A percentile compares a stretch with the other conserved stretches of the same genome.
Evolutionary conservation across 2,113 vertebrate genomes (phyloP).

Genomic region (Sapayoa aenigma): DNA sequence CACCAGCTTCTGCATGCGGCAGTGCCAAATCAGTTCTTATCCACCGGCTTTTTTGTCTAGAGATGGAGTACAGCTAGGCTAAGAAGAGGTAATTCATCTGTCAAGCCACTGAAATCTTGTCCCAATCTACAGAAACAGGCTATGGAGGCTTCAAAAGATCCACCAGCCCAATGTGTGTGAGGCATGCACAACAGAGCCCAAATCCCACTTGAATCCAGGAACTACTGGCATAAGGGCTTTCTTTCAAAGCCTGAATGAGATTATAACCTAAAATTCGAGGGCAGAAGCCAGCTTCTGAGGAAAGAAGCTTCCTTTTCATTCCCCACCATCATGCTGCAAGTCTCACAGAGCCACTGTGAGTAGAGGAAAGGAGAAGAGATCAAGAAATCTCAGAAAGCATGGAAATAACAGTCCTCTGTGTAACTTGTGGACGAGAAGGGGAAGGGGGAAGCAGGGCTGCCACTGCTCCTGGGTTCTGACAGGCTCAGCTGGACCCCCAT

Average conservation of each 20-base stretch:
- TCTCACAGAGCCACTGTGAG: neutral
- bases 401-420: neutral
- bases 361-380: neutral
- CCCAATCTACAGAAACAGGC: neutral
- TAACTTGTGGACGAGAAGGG: neutral
- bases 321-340: neutral
- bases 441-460: neutral
- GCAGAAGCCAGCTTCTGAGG: neutral
- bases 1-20: fast-evolving
- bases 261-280: neutral
- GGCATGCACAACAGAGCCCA: neutral
- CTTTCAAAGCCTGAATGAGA: neutral
- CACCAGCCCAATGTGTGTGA: neutral
- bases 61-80: neutral
- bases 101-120: neutral
- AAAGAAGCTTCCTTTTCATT: neutral
- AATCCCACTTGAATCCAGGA: neutral
- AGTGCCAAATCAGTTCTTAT: neutral
- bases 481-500: neutral
- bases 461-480: neutral
- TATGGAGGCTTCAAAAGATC: neutral
- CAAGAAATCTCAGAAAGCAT: neutral
- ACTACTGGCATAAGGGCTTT: neutral
- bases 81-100: neutral
- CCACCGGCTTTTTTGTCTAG: neutral